A percentile compares a stretch with the other conserved stretches of the same genome.
Evolutionary conservation across 1,140 invertebrate species (phyloP).

Genomic region (Penaeus vannamei): DNA sequence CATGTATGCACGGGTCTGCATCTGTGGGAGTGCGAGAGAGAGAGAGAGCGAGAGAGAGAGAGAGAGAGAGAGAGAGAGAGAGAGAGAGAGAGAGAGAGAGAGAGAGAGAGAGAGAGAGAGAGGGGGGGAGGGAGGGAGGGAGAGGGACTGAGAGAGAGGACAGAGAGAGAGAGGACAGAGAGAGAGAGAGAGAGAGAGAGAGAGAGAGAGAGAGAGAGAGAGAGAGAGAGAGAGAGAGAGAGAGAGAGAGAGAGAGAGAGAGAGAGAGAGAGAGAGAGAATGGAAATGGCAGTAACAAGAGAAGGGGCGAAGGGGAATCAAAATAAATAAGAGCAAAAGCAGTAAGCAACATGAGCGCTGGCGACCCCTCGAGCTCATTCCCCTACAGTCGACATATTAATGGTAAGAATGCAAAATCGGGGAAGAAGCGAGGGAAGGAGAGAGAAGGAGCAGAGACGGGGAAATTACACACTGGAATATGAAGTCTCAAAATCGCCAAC

Average conservation of each 20-base stretch:
- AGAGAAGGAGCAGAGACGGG: background rate
- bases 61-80: conserved; percentile 29
- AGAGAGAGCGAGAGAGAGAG: background rate
- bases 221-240: conserved; percentile 41
- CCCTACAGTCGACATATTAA: no score
- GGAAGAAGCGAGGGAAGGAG: background rate
- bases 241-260: conserved; percentile 14
- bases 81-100: conserved; percentile 41
- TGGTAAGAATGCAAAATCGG: no score
- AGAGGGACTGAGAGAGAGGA: background rate
- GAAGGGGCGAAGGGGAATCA: no score
- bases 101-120: conserved; percentile 14
- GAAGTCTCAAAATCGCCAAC: no score
- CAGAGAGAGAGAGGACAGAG: background rate
- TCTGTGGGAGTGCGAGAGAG: background rate
- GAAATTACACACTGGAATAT: no score
- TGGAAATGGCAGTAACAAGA: background rate
- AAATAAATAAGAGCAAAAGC: no score
- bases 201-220: conserved; percentile 29
- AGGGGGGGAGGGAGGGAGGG: background rate
- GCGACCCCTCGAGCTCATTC: no score
- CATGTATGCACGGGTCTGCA: background rate
- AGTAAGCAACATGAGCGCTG: no score
- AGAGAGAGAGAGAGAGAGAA: conserved; percentile 2
- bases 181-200: conserved; percentile 3